Conservation (phyloP, 2,797 vertebrate species). For the Amphiprion clarkii region DNA sequence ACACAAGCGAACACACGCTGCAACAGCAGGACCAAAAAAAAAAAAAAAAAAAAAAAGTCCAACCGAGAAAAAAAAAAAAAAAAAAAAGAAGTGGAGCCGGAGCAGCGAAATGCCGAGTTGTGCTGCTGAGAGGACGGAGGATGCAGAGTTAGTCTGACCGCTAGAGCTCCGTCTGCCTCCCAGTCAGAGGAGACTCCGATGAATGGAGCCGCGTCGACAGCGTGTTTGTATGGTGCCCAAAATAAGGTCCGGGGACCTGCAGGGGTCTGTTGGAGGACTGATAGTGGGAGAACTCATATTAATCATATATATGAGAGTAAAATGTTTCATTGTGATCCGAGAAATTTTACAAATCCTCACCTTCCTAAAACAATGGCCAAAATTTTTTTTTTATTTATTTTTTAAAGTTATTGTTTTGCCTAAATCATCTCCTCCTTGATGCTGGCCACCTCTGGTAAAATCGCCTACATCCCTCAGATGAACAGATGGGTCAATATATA, state of each 20-base stretch:
- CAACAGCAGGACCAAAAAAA: neutral
- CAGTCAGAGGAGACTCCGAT: slow-evolving; percentile 67
- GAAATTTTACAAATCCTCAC: too few species aligned
- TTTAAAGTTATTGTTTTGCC: too few species aligned
- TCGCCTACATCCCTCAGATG: too few species aligned
- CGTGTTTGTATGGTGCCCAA: slow-evolving; percentile 55
- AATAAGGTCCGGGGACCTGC: slow-evolving; percentile 55
- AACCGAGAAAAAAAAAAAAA: neutral
- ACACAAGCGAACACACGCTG: slow-evolving; percentile 28
- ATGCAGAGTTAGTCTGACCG: slow-evolving; percentile 59
- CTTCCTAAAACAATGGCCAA: too few species aligned
- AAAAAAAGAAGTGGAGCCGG: slow-evolving; percentile 14
- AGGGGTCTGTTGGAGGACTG: neutral
- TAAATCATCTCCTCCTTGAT: too few species aligned
- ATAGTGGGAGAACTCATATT: neutral
- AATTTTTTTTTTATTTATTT: too few species aligned
- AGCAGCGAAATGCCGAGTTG: slow-evolving; percentile 42
- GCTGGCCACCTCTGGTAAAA: too few species aligned
- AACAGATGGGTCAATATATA: too few species aligned
- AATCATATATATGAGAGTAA: neutral
- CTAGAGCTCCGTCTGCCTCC: slow-evolving; percentile 71
- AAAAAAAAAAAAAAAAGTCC: neutral
- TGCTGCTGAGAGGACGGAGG: slow-evolving; percentile 44
- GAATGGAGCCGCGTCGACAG: slow-evolving; percentile 82
- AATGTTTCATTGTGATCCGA: too few species aligned